Evolutionary conservation across 2,797 vertebrate species (phyloP).

Genomic region (Percopsis omiscomaycus): DNA sequence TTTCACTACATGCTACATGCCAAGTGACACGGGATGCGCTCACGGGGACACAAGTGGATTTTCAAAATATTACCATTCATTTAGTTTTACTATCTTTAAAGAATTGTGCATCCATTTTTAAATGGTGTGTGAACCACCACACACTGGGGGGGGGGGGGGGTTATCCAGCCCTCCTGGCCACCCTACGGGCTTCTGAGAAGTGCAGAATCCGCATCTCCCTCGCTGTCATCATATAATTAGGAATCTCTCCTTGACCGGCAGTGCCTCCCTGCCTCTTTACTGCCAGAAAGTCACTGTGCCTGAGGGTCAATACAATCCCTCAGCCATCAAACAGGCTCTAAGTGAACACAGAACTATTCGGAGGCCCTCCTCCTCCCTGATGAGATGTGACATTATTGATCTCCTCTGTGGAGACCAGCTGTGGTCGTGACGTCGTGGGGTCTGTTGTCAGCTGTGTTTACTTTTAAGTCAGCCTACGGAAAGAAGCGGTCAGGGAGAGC

Average conservation of each 20-base stretch:
- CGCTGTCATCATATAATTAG: not conserved
- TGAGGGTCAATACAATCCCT: slow-evolving; percentile 28
- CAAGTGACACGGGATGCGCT: no score
- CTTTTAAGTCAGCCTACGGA: slow-evolving; percentile 4
- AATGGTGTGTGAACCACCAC: no score
- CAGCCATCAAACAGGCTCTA: slow-evolving; percentile 5
- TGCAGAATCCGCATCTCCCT: not conserved
- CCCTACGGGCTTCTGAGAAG: not conserved
- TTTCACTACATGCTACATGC: slow-evolving; percentile 24
- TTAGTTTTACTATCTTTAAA: no score
- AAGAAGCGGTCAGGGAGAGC: slow-evolving; percentile 4
- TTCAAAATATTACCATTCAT: no score
- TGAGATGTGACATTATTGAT: slow-evolving; percentile 40
- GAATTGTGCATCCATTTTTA: no score
- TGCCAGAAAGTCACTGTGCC: slow-evolving; percentile 13
- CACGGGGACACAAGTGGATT: no score
- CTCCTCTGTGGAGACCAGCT: slow-evolving; percentile 15
- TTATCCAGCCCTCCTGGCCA: not conserved
- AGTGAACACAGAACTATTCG: slow-evolving; percentile 33
- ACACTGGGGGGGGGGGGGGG: no score
- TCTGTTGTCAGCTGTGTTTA: slow-evolving; percentile 9
- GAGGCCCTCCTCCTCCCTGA: slow-evolving; percentile 5
- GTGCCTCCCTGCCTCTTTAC: not conserved
- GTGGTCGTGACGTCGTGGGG: not conserved
- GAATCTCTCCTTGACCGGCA: not conserved